phyloP scores from a whole-genome alignment of 2,797 vertebrate species.

The Schizopygopsis malacanthus region DNA sequence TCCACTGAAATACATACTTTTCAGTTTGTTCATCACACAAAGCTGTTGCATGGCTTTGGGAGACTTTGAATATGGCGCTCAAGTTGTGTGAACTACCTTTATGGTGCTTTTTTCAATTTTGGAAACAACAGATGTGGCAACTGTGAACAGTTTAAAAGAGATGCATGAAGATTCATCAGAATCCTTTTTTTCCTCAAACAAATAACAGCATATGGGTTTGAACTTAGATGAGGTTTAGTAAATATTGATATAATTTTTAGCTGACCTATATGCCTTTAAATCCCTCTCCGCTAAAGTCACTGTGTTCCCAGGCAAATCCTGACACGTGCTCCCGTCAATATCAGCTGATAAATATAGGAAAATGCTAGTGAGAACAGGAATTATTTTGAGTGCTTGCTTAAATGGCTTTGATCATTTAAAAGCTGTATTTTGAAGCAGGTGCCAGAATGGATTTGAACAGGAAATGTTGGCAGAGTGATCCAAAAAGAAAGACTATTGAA shows the following conservation, averaged over 20 bases:
- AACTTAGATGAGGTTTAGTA: background rate
- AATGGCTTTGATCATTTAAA: slow-evolving; percentile 30
- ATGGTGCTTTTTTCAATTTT: background rate
- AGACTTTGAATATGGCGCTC: background rate
- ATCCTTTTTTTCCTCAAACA: background rate
- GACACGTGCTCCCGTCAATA: background rate
- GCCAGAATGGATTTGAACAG: slow-evolving; percentile 24
- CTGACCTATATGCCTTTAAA: background rate
- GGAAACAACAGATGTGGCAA: background rate
- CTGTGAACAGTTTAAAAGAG: background rate
- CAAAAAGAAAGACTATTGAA: slow-evolving; percentile 16
- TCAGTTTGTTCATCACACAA: background rate
- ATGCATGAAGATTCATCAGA: background rate
- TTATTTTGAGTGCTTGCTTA: background rate
- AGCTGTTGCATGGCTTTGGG: background rate
- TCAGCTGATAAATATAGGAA: slow-evolving; percentile 10
- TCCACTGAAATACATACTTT: no score
- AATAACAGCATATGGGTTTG: background rate
- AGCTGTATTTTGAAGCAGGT: slow-evolving; percentile 14
- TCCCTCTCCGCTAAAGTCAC: background rate
- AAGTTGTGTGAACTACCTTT: background rate
- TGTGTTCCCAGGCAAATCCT: slow-evolving; percentile 3
- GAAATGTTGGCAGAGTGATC: slow-evolving; percentile 17
- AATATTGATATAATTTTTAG: background rate
- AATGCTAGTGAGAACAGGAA: slow-evolving; percentile 13